Conservation (phyloP, 2,888 invertebrate species). For the Sphaerolaimus hirsutus region DNA sequence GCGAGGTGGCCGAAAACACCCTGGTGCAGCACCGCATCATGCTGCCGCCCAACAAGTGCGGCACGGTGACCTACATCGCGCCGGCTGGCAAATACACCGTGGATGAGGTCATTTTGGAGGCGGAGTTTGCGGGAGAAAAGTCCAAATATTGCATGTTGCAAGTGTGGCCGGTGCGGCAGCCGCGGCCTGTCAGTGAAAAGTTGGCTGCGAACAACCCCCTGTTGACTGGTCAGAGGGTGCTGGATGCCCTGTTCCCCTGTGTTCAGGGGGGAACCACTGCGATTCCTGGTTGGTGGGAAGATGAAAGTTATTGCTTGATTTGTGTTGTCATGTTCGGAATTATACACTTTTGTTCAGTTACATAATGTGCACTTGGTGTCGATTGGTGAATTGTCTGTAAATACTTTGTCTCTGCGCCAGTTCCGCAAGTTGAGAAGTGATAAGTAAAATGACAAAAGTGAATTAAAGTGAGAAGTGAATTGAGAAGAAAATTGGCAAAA, state of each 20-base stretch:
- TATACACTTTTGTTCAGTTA: too few relatives aligned
- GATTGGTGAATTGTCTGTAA: too few relatives aligned
- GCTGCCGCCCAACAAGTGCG: conserved; percentile 74
- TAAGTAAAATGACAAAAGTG: too few relatives aligned
- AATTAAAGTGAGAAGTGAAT: too few relatives aligned
- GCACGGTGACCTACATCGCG: conserved; percentile 82
- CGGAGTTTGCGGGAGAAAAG: conserved; percentile 88
- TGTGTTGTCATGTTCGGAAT: too few relatives aligned
- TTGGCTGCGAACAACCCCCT: conserved; percentile 91
- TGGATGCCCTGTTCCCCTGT: conserved; percentile 91
- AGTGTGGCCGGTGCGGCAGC: conserved; percentile 97
- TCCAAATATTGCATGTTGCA: conserved; percentile 83
- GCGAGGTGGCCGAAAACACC: conserved; percentile 82
- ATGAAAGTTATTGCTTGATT: neutral
- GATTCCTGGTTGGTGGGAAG: conserved; percentile 15
- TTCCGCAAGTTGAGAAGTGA: too few relatives aligned
- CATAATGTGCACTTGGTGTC: too few relatives aligned
- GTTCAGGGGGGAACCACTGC: conserved; percentile 28
- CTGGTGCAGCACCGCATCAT: conserved; percentile 89
- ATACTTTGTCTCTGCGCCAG: too few relatives aligned
- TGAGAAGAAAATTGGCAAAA: too few relatives aligned
- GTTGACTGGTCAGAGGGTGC: conserved; percentile 84
- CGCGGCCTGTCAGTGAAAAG: conserved; percentile 86
- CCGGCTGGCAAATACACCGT: conserved; percentile 76
- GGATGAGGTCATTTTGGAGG: conserved; percentile 79